Conservation (phyloP, 1,140 invertebrate species). For the Pectinophora gossypiella region DNA sequence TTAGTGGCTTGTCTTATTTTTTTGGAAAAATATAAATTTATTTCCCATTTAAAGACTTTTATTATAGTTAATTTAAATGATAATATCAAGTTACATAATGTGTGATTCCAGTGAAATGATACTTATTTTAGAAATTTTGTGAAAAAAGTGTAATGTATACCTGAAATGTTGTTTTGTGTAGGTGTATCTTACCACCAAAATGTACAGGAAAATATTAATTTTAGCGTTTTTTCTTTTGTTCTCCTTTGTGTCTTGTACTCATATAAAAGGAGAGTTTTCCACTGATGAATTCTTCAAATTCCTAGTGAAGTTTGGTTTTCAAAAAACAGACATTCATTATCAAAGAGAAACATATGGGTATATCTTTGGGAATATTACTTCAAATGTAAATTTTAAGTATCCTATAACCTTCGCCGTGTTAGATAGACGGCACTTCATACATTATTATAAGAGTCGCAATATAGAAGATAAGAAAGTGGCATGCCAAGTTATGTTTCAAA, state of each 20-base stretch:
- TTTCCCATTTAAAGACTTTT: too few relatives aligned
- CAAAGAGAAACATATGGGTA: constrained; percentile 91
- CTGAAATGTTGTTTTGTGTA: constrained; percentile 25
- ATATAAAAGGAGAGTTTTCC: constrained; percentile 60
- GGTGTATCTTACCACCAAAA: constrained; percentile 30
- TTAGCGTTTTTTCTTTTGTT: constrained; percentile 43
- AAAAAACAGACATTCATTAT: constrained; percentile 93
- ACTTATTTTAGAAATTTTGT: too few relatives aligned
- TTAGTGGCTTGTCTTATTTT: too few relatives aligned
- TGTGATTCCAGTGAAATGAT: too few relatives aligned
- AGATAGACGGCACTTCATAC: constrained; percentile 90
- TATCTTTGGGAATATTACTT: constrained; percentile 95
- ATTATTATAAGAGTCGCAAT: constrained; percentile 90
- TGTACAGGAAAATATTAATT: constrained; percentile 43
- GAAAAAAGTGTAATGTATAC: constrained; percentile 2
- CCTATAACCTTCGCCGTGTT: constrained; percentile 91
- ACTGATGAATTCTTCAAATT: constrained; percentile 88
- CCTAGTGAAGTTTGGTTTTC: constrained; percentile 96
- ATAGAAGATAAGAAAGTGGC: constrained; percentile 79
- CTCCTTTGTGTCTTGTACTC: constrained; percentile 35
- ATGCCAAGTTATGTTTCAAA: constrained; percentile 90
- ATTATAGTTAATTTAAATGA: too few relatives aligned
- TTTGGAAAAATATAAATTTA: too few relatives aligned
- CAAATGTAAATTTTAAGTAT: constrained; percentile 78
- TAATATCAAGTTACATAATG: too few relatives aligned